phyloP scores from a whole-genome alignment of 2,113 vertebrate genomes.

The Sigmodon hispidus region DNA sequence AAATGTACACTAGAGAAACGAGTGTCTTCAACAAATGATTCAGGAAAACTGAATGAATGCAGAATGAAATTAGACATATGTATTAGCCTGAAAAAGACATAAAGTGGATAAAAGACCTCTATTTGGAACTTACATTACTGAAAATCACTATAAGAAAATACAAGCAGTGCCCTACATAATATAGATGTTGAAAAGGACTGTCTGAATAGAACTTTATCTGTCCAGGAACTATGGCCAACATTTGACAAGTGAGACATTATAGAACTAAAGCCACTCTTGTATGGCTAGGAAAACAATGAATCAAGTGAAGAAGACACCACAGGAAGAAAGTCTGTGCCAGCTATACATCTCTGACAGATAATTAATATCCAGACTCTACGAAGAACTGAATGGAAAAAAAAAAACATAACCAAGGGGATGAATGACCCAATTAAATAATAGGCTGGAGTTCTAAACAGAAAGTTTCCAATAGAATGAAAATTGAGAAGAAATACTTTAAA shows the following conservation, averaged over 20 bases:
- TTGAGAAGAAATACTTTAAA: not conserved
- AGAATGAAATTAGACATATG: not conserved
- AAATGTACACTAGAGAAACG: not conserved
- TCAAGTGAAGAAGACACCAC: not conserved
- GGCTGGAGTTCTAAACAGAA: too few relatives aligned
- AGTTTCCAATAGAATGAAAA: not conserved
- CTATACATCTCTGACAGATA: not conserved
- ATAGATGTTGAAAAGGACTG: not conserved
- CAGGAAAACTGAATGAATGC: not conserved
- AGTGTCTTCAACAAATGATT: not conserved
- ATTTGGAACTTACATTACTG: not conserved
- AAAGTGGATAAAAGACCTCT: not conserved
- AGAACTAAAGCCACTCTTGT: not conserved
- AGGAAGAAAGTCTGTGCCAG: not conserved
- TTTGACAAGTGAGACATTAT: not conserved
- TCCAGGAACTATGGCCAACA: not conserved
- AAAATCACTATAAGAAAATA: not conserved
- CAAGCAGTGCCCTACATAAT: not conserved
- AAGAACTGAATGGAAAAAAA: not conserved
- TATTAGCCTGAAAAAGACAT: not conserved
- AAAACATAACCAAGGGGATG: not conserved
- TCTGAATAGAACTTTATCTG: not conserved
- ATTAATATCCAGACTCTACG: not conserved
- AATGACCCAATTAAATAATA: not conserved
- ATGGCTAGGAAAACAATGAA: not conserved